These are phyloP conservation scores for Heterodera schachtii DNA, from an alignment of 1,140 invertebrate genomes.

Conservation along the genomic window DNA sequence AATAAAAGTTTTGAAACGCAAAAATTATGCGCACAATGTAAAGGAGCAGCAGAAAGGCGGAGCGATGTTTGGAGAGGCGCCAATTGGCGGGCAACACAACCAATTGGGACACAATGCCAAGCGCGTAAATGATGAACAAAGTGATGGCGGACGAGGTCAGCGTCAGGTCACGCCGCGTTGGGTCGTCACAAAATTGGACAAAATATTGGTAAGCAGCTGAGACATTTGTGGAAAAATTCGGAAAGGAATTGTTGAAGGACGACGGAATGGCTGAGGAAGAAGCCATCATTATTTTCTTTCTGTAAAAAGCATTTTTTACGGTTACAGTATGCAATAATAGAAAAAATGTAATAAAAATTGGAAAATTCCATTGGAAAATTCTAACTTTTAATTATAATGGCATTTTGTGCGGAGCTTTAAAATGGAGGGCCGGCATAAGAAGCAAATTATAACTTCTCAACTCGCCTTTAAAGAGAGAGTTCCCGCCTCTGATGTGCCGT, in stretches of 20 bases:
- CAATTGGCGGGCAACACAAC: constrained; percentile 14
- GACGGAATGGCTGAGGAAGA: too few species aligned
- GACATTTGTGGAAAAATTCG: not conserved
- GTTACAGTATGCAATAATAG: too few species aligned
- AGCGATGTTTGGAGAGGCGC: constrained; percentile 10
- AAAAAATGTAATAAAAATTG: too few species aligned
- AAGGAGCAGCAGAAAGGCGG: constrained; percentile 14
- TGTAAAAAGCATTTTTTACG: too few species aligned
- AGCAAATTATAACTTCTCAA: too few species aligned
- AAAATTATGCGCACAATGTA: constrained; percentile 1
- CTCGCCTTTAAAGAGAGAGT: too few species aligned
- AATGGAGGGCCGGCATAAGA: too few species aligned
- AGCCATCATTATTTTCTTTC: too few species aligned
- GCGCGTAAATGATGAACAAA: constrained; percentile 15
- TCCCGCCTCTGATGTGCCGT: too few species aligned
- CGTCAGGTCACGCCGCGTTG: not conserved
- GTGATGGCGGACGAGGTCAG: constrained; percentile 2
- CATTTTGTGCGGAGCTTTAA: too few species aligned
- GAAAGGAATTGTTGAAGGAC: not conserved
- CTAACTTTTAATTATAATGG: too few species aligned
- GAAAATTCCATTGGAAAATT: too few species aligned
- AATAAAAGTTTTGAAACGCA: not conserved
- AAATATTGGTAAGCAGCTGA: not conserved
- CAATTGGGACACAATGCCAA: constrained; percentile 19
- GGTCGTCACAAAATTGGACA: constrained; percentile 7